Evolutionary conservation across 2,888 invertebrate genomes (phyloP), one percentile per base, ranked within the genome.

Genomic region (Eupeodes luniger): DNA sequence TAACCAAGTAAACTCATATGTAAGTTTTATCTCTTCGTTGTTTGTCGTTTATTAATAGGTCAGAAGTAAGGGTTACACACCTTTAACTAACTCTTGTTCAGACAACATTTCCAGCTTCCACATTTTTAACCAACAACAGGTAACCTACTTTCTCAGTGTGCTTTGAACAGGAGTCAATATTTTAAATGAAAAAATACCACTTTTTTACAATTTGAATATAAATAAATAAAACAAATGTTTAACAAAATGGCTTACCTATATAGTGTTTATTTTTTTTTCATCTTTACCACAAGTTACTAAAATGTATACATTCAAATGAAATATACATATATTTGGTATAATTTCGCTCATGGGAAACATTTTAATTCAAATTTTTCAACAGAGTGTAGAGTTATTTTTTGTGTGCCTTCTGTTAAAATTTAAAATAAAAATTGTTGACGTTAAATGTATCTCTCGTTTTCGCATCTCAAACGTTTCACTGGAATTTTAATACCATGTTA

Each of bases 291-390:
- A 59, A 59, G 57, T 44, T 14, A 47, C 47, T 27, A 49, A 47
- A 66, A 14, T 34, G 57, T 34, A 40, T 27, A 27, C 27, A 27
- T 27, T 40, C 6, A 5, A 40, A 5, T 40, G 40, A 7, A 9
- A 7, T 40, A 9, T 5, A 40, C 5, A 9, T 5, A 40, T 40
- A 9, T 40, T 27, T 40, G 10, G 57, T 62, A 19, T 66, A 66
- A 66, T 66, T 66, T 66, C 12, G n/a, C 66, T 66, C 66, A 66
- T 66, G 66, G 47, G 66, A 47, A 66, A 49, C 49, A 49, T 66
- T 66, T 66, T 66, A 66, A 66, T 49, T 49, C 66, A 66, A 66
- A 47, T 66, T 66, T 66, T 14, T 19, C 27, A 27, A 27, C 27
- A 49, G 49, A 66, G 47, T 66, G 14, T 27, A 4, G 9, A 0